These are phyloP conservation scores for Chaetura pelagica DNA, from an alignment of 2,113 vertebrate species.

Conservation along the genomic window DNA sequence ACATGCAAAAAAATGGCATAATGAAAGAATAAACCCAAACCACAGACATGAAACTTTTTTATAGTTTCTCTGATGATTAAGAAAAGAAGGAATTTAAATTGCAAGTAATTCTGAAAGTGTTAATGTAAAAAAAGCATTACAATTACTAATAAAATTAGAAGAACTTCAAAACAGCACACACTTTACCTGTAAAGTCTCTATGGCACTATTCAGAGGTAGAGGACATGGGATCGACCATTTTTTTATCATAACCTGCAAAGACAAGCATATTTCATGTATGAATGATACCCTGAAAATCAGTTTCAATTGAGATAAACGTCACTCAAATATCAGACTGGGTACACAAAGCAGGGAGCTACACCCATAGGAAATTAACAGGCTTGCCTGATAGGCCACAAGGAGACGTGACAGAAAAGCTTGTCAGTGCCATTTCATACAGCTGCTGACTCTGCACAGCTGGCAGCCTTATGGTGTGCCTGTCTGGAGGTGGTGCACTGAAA, in stretches of 20 bases:
- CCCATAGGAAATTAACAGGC: background rate
- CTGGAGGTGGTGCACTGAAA: background rate
- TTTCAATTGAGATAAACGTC: background rate
- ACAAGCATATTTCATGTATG: slow-evolving; percentile 11
- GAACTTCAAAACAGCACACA: slow-evolving; percentile 27
- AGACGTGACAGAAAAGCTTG: background rate
- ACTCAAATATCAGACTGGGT: background rate
- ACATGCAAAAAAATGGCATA: slow-evolving; percentile 27
- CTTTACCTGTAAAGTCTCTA: slow-evolving; percentile 69
- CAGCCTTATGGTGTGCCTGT: slow-evolving; percentile 18
- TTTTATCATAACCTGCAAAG: slow-evolving; percentile 87
- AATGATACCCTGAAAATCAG: background rate
- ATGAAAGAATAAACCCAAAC: slow-evolving; percentile 19
- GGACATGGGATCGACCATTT: slow-evolving; percentile 95
- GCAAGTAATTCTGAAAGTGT: background rate
- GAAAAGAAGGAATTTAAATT: slow-evolving; percentile 47
- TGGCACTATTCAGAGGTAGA: slow-evolving; percentile 77
- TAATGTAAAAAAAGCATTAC: slow-evolving; percentile 13
- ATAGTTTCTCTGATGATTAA: slow-evolving; percentile 5
- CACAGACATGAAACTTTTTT: background rate
- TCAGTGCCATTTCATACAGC: background rate
- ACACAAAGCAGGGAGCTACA: background rate
- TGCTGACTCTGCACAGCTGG: slow-evolving; percentile 29
- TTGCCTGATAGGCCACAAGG: background rate
- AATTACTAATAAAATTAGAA: slow-evolving; percentile 42